Conservation (phyloP, 2,888 invertebrate genomes). For the Limulus polyphemus region DNA sequence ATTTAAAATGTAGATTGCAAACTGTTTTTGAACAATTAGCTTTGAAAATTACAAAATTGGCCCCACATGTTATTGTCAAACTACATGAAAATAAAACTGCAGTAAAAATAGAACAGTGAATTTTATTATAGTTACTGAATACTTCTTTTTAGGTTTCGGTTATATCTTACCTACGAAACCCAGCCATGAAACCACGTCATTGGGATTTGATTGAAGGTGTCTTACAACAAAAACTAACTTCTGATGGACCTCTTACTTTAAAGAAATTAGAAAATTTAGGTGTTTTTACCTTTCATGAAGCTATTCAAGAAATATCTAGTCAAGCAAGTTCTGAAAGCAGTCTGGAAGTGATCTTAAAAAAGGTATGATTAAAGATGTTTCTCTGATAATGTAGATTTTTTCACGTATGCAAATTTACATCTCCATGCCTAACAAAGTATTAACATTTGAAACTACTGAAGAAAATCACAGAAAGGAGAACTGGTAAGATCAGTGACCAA, state of each 20-base stretch:
- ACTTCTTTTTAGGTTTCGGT: slow-evolving; percentile 50
- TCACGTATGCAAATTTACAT: no score
- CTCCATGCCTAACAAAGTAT: no score
- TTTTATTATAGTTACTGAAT: slow-evolving; percentile 20
- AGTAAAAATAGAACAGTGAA: slow-evolving; percentile 1
- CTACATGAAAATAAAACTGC: slow-evolving; percentile 46
- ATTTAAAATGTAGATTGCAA: no score
- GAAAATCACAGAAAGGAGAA: no score
- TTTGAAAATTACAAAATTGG: no score
- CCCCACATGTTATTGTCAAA: no score
- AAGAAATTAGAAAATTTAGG: slow-evolving; percentile 54
- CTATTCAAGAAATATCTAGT: slow-evolving; percentile 69
- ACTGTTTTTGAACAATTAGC: no score
- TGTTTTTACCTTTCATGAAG: slow-evolving; percentile 58
- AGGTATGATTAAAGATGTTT: slow-evolving; percentile 39
- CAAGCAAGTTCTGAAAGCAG: slow-evolving; percentile 79
- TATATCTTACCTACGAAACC: slow-evolving; percentile 65
- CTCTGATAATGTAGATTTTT: no score
- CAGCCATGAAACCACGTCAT: slow-evolving; percentile 61
- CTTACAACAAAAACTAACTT: slow-evolving; percentile 54
- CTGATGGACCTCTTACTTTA: slow-evolving; percentile 54
- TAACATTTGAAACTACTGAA: no score
- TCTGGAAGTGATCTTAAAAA: slow-evolving; percentile 63
- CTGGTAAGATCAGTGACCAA: no score
- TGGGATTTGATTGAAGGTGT: slow-evolving; percentile 69